A percentile compares a stretch with the other conserved stretches of the same genome.
phyloP scores from a whole-genome alignment of 2,888 invertebrate species.

The Athalia rosae region DNA sequence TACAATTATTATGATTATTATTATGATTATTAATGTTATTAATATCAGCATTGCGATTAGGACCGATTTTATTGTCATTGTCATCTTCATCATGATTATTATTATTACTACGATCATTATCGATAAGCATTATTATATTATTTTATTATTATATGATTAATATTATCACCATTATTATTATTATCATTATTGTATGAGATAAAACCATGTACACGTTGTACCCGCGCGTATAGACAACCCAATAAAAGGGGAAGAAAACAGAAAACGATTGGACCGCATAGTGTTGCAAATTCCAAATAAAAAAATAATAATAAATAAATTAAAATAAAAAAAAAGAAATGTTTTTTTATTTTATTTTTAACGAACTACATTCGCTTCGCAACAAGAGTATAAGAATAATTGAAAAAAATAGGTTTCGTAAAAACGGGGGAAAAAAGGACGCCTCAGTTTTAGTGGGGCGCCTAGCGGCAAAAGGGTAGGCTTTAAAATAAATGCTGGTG shows the following conservation, averaged over 20 bases:
- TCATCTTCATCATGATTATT: slow-evolving; percentile 27
- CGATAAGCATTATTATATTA: slow-evolving; percentile 42
- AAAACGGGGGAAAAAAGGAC: slow-evolving; percentile 41
- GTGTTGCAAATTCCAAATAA: slow-evolving; percentile 65
- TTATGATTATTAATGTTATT: slow-evolving; percentile 51
- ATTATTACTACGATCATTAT: slow-evolving; percentile 39
- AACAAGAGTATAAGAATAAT: not conserved
- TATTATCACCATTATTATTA: slow-evolving; percentile 55
- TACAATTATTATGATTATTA: slow-evolving; percentile 52
- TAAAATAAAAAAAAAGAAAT: slow-evolving; percentile 41
- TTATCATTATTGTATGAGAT: slow-evolving; percentile 33
- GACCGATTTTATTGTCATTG: slow-evolving; percentile 49
- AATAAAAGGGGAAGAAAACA: not conserved
- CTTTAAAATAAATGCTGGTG: slow-evolving; percentile 68
- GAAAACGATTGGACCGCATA: slow-evolving; percentile 58
- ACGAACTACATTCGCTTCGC: slow-evolving; percentile 53
- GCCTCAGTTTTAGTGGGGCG: slow-evolving; percentile 67
- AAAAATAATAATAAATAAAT: slow-evolving; percentile 30
- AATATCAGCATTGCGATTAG: slow-evolving; percentile 59
- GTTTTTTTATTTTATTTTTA: slow-evolving; percentile 11
- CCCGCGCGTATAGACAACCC: slow-evolving; percentile 37
- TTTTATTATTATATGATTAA: slow-evolving; percentile 58
- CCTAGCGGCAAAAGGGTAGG: slow-evolving; percentile 61
- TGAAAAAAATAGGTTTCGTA: not conserved
- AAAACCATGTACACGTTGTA: slow-evolving; percentile 39